Evolutionary conservation across 2,888 invertebrate genomes (phyloP), one percentile per base, ranked within the genome.

Genomic region (Rhamphomyia laevipes): DNA sequence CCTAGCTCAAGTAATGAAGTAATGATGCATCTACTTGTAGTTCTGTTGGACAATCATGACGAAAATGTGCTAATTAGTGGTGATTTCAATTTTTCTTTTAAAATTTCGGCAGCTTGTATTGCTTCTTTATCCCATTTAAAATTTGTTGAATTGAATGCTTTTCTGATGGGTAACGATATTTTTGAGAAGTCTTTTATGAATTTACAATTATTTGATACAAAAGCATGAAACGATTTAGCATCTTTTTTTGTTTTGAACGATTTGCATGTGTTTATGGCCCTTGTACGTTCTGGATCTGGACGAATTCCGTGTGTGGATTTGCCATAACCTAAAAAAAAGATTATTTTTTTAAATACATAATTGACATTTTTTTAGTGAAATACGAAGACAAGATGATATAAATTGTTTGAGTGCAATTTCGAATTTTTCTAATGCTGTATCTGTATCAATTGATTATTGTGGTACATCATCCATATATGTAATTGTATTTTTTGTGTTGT

Each of bases 91-190:
- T n/a, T n/a, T n/a, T n/a, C n/a, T n/a, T n/a, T n/a, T n/a, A n/a
- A n/a, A n/a, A n/a, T n/a, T n/a, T n/a, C n/a, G n/a, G 33, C 30
- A 9, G 30, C 17, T 48, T 48, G 16, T 43, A n/a, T 17, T 38
- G 43, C 27, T 40, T 41, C 47, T 35, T 30, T 47, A 4, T 27
- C 27, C 43, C 43, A 47, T 13, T 42, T 21, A 35, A 47, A 47
- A 18, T 40, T 16, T 13, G n/a, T 42, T 4, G 47, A 18, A n/a
- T 43, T 47, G 47, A n/a, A 43, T 10, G 47, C 16, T 9, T 30
- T 38, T 21, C 18, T 23, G 15, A 48, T 48, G 40, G 38, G 38
- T 12, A 43, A 11, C 10, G 35, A 42, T 12, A 48, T 48, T 11
- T 46, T 38, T 16, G 46, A 46, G 6, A 45, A 45, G n/a, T n/a